Evolutionary conservation across 2,888 invertebrate species (phyloP).

Genomic region (Hypomecis atomaria): DNA sequence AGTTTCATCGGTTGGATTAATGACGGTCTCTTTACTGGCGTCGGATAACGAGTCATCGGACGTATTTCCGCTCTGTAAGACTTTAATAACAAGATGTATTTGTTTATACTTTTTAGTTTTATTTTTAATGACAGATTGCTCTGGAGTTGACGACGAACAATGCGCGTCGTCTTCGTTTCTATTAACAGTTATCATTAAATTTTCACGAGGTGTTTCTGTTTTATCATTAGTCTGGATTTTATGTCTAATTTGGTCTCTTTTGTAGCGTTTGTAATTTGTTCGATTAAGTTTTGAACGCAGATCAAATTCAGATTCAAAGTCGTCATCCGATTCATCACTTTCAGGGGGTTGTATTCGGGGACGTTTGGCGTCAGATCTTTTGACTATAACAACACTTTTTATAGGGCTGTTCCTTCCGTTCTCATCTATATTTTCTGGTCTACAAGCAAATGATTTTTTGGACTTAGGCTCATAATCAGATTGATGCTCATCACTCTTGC

Average conservation of each 20-base stretch:
- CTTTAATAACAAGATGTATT: constrained; percentile 61
- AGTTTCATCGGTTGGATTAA: neutral
- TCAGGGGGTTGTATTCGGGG: constrained; percentile 21
- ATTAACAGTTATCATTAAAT: constrained; percentile 48
- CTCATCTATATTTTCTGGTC: constrained; percentile 9
- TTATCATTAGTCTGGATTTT: constrained; percentile 4
- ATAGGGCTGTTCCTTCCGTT: constrained; percentile 19
- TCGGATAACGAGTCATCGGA: constrained; percentile 41
- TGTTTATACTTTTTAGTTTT: constrained; percentile 46
- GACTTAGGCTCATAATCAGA: constrained; percentile 2
- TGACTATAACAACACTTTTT: constrained; percentile 37
- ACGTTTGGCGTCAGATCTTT: constrained; percentile 25
- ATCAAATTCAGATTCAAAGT: constrained; percentile 36
- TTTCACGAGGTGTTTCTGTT: constrained; percentile 40
- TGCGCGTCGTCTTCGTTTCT: constrained; percentile 32
- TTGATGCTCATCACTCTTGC: neutral
- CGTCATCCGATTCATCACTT: constrained; percentile 2
- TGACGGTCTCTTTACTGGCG: constrained; percentile 30
- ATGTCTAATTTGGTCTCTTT: constrained; percentile 17
- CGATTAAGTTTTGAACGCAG: constrained; percentile 48
- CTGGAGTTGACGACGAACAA: constrained; percentile 19
- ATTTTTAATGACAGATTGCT: constrained; percentile 37
- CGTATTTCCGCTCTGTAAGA: constrained; percentile 41
- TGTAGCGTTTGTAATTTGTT: constrained; percentile 31
- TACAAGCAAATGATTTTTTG: constrained; percentile 23